Evolutionary conservation across 2,888 invertebrate species (phyloP).

Genomic region (Sarcophaga subvicina): DNA sequence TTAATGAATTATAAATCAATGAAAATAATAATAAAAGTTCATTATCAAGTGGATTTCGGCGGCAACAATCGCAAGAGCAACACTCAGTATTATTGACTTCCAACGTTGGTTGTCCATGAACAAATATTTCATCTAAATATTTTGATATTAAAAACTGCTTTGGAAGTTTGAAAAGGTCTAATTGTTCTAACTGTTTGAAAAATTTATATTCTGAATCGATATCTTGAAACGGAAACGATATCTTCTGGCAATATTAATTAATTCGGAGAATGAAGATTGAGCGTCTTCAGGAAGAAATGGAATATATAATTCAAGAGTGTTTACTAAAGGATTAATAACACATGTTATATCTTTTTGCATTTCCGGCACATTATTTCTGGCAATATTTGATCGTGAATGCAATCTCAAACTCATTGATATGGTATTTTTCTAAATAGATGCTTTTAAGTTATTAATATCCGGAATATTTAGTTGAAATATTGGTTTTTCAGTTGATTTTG

Average conservation of each 20-base stretch:
- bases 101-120: constrained; percentile 56
- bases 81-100: constrained; percentile 57
- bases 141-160: constrained; percentile 47
- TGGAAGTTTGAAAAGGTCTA: constrained; percentile 47
- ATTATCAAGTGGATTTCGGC: no score
- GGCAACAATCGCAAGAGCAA: constrained; percentile 54
- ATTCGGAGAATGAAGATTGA: constrained; percentile 20
- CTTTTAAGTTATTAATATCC: constrained; percentile 26
- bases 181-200: constrained; percentile 43
- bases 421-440: constrained; percentile 22
- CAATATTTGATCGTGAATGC: constrained; percentile 14
- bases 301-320: constrained; percentile 22
- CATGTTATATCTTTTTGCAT: constrained; percentile 15
- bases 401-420: constrained; percentile 24
- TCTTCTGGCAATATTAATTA: constrained; percentile 28
- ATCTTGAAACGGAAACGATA: constrained; percentile 11
- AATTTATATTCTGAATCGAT: constrained; percentile 43
- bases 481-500: constrained; percentile 14
- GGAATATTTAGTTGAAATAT: constrained; percentile 23
- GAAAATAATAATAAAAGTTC: no score
- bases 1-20: no score
- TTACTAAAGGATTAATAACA: constrained; percentile 24
- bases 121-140: constrained; percentile 64
- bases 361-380: constrained; percentile 24
- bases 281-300: constrained; percentile 11